Base-by-base conservation (phyloP, 2,797 vertebrate species). In the Myotis daubentonii region DNA sequence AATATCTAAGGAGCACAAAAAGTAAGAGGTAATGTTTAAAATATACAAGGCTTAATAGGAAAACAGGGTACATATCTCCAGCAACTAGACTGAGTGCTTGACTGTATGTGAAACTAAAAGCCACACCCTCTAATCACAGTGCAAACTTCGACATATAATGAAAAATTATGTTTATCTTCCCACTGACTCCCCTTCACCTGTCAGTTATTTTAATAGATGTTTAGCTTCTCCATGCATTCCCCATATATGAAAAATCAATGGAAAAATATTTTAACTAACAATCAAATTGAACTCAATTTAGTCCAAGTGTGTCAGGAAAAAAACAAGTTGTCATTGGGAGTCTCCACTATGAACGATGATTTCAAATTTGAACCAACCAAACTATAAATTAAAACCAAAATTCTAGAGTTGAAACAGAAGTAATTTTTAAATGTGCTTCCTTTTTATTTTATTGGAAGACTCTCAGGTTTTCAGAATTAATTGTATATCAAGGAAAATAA, bases 331-430 rank as follows among this genome's bases (percentile, higher is more conserved):
- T 91, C 41, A 75, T 3, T 93, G 4, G 19, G 4, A 33, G 75
- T 94, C 9, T 65, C 33, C 53, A 51, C 0, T 75, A 6, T 89
- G 33, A 93, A 76, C 1, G 62, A 49, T 53, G 87, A 78, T 93
- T 95, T 75, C 87, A 65, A 93, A 41, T 51, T 70, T n/a, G 23
- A 92, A 41, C 36, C 38, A 70, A 53, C n/a, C 22, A 70, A 79
- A 80, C 13, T n/a, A 28, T 84, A 95, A 94, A 49, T 78, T 68
- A 68, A 91, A 78, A 85, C 22, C 33, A 79, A 83, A 93, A 28
- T 0, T 60, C 0, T 4, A 57, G n/a, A 57, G 15, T 92, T 90
- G 87, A 38, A 95, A 95, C 36, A 53, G 33, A 74, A 47, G 6
- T 72, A 57, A 7, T 28, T 66, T 66, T 33, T 19, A 19, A 57